Evolutionary conservation across 2,113 vertebrate species (phyloP).

Genomic region (Brachypteracias leptosomus): DNA sequence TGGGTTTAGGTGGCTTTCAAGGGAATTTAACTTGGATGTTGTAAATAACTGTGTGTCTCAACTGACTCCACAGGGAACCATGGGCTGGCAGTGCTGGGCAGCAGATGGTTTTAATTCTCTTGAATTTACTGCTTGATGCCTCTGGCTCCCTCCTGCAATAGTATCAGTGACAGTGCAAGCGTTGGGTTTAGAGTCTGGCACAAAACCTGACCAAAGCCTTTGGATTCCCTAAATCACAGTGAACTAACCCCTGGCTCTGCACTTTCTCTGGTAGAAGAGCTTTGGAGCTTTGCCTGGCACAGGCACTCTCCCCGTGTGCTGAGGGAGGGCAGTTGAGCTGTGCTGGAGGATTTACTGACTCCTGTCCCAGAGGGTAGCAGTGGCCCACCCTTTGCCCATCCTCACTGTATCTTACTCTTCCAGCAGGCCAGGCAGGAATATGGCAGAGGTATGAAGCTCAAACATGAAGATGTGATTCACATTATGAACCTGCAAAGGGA

Average conservation of each 20-base stretch:
- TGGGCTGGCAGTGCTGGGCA: not conserved
- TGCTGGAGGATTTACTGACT: not conserved
- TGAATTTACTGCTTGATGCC: not conserved
- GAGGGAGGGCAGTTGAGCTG: not conserved
- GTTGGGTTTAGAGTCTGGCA: not conserved
- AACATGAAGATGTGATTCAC: not conserved
- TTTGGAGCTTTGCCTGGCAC: not conserved
- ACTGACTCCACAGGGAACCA: not conserved
- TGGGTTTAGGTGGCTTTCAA: not conserved
- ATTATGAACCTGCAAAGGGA: not conserved
- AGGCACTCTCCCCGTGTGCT: fast-evolving
- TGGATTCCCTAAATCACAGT: not conserved
- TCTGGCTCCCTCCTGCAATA: not conserved
- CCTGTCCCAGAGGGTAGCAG: not conserved
- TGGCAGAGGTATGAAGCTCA: not conserved
- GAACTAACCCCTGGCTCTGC: not conserved
- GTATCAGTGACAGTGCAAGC: not conserved
- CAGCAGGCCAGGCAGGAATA: not conserved
- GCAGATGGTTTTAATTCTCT: slow-evolving; percentile 31
- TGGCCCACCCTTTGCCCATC: not conserved
- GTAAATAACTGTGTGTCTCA: not conserved
- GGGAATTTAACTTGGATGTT: not conserved
- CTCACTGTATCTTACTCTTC: not conserved
- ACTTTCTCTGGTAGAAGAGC: not conserved
- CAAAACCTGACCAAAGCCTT: not conserved